A percentile compares a stretch with the other conserved stretches of the same genome.
These are phyloP conservation scores for Nebria salina DNA, from an alignment of 2,888 invertebrate genomes.

Conservation along the genomic window DNA sequence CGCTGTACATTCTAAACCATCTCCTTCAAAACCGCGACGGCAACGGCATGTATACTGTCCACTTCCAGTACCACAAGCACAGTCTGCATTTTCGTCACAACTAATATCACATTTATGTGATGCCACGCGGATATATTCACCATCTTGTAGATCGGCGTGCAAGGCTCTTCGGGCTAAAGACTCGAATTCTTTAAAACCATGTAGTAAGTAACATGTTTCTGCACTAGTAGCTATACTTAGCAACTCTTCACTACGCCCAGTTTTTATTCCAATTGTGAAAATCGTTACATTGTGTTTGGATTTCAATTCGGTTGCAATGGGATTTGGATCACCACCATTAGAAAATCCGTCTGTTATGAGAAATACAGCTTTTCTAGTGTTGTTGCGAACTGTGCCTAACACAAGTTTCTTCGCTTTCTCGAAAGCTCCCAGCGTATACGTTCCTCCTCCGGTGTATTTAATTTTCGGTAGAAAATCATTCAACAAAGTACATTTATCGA, in stretches of 20 bases:
- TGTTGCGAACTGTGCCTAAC: constrained; percentile 57
- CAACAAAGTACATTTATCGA: constrained; percentile 73
- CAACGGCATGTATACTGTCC: constrained; percentile 77
- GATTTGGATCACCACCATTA: constrained; percentile 74
- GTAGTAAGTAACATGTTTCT: constrained; percentile 71
- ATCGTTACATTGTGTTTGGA: constrained; percentile 63
- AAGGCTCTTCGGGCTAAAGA: constrained; percentile 73
- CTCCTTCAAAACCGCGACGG: constrained; percentile 72
- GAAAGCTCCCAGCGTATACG: constrained; percentile 75
- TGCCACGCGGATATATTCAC: constrained; percentile 67
- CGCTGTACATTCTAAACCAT: constrained; percentile 62
- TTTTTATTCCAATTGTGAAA: constrained; percentile 70
- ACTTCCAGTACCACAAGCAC: constrained; percentile 73
- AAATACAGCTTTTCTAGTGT: constrained; percentile 70
- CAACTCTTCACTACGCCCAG: constrained; percentile 72
- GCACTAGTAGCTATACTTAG: constrained; percentile 72
- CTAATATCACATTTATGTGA: constrained; percentile 58
- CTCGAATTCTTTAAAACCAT: constrained; percentile 76
- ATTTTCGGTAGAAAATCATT: constrained; percentile 70
- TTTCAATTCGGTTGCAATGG: constrained; percentile 68
- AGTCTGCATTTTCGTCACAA: constrained; percentile 72
- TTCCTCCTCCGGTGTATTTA: constrained; percentile 73
- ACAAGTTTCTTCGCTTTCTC: constrained; percentile 63
- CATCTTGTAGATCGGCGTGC: constrained; percentile 73
- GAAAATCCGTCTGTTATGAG: constrained; percentile 78